Base-by-base conservation (phyloP, 2,797 vertebrate species). In the Limosa lapponica region DNA sequence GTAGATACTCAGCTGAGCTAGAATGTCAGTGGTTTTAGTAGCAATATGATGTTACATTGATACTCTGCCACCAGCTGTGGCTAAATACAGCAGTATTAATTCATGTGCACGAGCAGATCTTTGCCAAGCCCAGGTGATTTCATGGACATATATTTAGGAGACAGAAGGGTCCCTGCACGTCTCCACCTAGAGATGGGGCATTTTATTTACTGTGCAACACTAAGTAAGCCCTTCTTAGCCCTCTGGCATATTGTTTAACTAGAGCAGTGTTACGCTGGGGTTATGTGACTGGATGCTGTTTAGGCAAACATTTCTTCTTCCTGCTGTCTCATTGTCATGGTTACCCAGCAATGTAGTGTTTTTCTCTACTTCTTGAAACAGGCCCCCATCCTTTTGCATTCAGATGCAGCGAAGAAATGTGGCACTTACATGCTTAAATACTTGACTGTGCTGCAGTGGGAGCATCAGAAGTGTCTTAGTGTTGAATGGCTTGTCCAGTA, bases 241-340 rank as follows among this genome's bases (percentile, higher is more conserved):
- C 95, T 93, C 77, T 66, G 81, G 81, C 82, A 44, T 82, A 69
- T 87, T 97, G 89, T 98, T 97, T 97, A 70, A 96, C 79, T 54
- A 94, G 79, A 81, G 87, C 59, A 0, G 74, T 96, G 96, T 95
- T 97, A 86, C 4, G 0, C 91, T 46, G 93, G 88, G 96, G 91
- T 96, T 94, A 91, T 94, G 95, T 95, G 96, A n/a, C 95, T 95
- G 82, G 93, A 93, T 46, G 85, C 91, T 82, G 74, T 93, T 79
- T 88, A 66, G 52, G 93, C 96, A 97, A 95, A 97, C 98, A 97
- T 97, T 91, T 93, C 96, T 94, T 79, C 87, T 66, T 70, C 91
- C 48, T 70, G 85, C 95, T 96, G 91, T 97, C 97, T 96, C 93
- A 97, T 97, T 97, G 96, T 96, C 95, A 94, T 97, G 96, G 95